Conservation (phyloP, 2,888 invertebrate genomes). For the Cataglyphis cursor region DNA sequence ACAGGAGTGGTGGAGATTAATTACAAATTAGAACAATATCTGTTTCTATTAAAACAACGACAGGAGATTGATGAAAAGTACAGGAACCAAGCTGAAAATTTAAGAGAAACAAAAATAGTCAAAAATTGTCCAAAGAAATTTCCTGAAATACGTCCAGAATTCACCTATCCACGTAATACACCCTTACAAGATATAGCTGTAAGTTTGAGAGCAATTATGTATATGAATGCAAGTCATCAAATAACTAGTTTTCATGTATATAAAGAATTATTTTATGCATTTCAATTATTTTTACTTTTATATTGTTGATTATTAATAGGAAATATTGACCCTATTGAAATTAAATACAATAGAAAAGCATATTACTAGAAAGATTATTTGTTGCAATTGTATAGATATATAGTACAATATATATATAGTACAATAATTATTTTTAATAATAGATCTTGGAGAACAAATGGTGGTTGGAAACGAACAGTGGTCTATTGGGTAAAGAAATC, state of each 20-base stretch:
- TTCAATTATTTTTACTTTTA: background rate
- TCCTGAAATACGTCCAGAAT: constrained; percentile 12
- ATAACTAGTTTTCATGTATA: background rate
- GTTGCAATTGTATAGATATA: background rate
- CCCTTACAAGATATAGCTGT: constrained; percentile 9
- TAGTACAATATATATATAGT: background rate
- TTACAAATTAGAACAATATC: constrained; percentile 9
- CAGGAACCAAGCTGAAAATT: background rate
- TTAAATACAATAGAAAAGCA: background rate
- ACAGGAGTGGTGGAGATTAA: constrained; percentile 16
- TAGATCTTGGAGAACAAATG: constrained; percentile 19
- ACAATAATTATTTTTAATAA: background rate
- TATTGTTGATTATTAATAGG: background rate
- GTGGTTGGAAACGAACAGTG: background rate
- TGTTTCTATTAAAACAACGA: background rate
- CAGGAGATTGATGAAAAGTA: constrained; percentile 21
- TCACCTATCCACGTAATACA: background rate
- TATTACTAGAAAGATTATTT: background rate
- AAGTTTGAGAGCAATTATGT: constrained; percentile 1
- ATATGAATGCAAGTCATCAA: background rate
- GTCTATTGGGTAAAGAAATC: background rate
- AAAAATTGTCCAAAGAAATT: background rate
- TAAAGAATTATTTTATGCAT: background rate
- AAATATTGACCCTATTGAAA: background rate
- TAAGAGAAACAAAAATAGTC: background rate